Percentiles rank a stretch among this genome's conserved stretches.
These are phyloP conservation scores for Baryphthengus martii DNA, from an alignment of 2,113 vertebrate species.

Conservation along the genomic window DNA sequence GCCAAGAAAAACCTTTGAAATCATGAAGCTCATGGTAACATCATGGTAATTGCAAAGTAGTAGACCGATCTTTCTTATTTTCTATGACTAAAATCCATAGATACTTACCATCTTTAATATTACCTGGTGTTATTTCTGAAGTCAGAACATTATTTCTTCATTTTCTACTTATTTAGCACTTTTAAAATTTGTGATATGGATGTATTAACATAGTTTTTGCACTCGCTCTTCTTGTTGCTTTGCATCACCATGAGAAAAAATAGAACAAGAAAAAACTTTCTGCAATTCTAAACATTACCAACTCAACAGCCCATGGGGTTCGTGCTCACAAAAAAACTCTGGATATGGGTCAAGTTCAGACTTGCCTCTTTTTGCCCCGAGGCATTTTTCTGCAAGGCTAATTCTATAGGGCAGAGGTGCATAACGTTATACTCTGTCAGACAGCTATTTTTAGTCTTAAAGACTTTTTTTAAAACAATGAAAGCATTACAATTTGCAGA, in stretches of 20 bases:
- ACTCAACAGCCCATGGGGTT: not conserved
- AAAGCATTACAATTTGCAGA: not conserved
- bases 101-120: not conserved
- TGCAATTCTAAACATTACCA: not conserved
- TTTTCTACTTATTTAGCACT: not conserved
- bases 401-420: not conserved
- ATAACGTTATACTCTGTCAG: not conserved
- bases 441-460: not conserved
- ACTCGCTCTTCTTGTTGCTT: not conserved
- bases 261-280: not conserved
- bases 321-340: not conserved
- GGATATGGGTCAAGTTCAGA: slow-evolving; percentile 6
- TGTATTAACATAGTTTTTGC: not conserved
- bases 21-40: not conserved
- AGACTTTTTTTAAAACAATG: not conserved
- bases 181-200: not conserved
- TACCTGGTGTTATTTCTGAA: not conserved
- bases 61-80: not conserved
- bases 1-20: not conserved
- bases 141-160: not conserved
- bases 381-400: slow-evolving; percentile 2
- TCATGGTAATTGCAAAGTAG: not conserved
- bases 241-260: not conserved
- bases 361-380: not conserved
- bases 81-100: not conserved